Percentiles rank a stretch among this genome's conserved stretches.
phyloP scores from a whole-genome alignment of 2,888 invertebrate genomes.

The Creontiades dilutus region DNA sequence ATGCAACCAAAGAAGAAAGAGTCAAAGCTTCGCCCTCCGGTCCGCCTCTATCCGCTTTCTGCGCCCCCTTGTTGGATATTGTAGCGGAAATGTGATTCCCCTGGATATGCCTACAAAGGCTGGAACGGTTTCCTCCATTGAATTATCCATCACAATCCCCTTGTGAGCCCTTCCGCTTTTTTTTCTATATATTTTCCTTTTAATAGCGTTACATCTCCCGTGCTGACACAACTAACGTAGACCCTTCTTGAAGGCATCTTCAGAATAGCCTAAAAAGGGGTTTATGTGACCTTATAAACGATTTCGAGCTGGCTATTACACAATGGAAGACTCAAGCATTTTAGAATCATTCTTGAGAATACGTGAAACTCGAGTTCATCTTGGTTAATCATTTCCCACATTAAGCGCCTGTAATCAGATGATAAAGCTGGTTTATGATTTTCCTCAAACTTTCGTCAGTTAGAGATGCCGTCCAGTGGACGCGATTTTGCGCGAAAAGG shows the following conservation, averaged over 20 bases:
- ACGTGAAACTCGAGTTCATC: no score
- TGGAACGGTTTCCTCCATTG: slow-evolving; percentile 30
- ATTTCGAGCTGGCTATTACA: no score
- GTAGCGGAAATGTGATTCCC: slow-evolving; percentile 42
- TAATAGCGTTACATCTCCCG: not conserved
- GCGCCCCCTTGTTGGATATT: slow-evolving; percentile 31
- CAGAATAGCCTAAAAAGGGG: no score
- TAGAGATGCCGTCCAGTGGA: no score
- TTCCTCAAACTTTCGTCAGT: no score
- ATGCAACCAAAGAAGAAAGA: slow-evolving; percentile 32
- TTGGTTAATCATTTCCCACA: no score
- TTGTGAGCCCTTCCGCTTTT: not conserved
- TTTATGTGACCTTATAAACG: no score
- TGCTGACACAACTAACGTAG: not conserved
- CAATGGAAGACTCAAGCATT: no score
- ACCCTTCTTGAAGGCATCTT: not conserved
- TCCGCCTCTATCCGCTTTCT: not conserved
- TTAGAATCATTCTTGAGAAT: no score
- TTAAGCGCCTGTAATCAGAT: no score
- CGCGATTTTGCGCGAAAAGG: no score
- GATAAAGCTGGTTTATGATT: no score
- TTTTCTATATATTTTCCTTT: slow-evolving; percentile 7
- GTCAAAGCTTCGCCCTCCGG: not conserved
- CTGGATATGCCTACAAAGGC: slow-evolving; percentile 39
- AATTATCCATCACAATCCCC: slow-evolving; percentile 31